Evolutionary conservation across 2,888 invertebrate genomes (phyloP), one percentile per base, ranked within the genome.

Genomic region (Eristalinus aeneus): DNA sequence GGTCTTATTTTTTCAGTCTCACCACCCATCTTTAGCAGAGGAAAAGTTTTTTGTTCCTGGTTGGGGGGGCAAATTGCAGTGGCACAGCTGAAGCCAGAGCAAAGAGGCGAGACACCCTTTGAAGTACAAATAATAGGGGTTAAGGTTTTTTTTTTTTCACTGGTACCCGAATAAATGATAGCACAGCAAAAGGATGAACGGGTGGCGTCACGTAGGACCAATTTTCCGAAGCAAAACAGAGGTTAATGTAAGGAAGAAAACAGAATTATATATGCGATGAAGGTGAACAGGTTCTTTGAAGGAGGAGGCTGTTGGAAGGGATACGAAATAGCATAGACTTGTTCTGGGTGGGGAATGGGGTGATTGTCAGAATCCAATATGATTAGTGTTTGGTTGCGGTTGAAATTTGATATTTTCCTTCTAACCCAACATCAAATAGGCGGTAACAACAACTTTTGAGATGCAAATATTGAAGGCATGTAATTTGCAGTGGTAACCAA

Each of bases 71-170:
- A 22, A 81, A 85, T 79, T 87, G 84, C 84, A 87, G 72, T 85
- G 75, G 76, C 81, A 82, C 76, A 72, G 64, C 61, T 46, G 68
- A 72, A 75, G 80, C 65, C 54, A 71, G 73, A 87, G 83, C 86
- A 87, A 78, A 84, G 84, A 82, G 86, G 82, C 86, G 82, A 86
- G 86, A 86, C 86, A 82, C 82, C 71, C 86, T 86, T 86, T 82
- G 77, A 86, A 86, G 86, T 78, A 82, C 82, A 82, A 82, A 82
- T 86, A 82, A 82, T 74, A 64, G 86, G 77, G 82, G 69, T 81
- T 65, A 77, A 86, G 69, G 76, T 36, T 78, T 82, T 86, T n/a
- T 71, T 82, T 86, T 27, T 27, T 27, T 27, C 5, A 3, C 5
- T n/a, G 65, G 76, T 86, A 53, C 27, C 69, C 16, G 74, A 67